These are phyloP conservation scores for Cynopterus brachyotis DNA, from an alignment of 2,113 vertebrate species.

Conservation along the genomic window DNA sequence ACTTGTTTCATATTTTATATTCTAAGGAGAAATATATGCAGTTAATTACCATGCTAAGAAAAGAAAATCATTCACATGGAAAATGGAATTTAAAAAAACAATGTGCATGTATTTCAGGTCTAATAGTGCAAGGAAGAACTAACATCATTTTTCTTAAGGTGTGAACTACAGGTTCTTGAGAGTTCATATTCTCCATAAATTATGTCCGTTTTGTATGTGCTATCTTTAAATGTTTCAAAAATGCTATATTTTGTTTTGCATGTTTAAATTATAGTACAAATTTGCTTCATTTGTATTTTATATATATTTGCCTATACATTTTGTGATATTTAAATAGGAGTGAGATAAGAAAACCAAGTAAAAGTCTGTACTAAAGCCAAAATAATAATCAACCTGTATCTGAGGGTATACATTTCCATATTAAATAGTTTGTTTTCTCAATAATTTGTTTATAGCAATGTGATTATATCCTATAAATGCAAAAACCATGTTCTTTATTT, in stretches of 20 bases:
- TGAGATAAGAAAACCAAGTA: background rate
- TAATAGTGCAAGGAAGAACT: constrained; percentile 52
- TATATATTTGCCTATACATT: background rate
- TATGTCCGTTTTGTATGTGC: background rate
- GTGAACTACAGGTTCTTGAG: constrained; percentile 34
- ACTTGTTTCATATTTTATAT: constrained; percentile 21
- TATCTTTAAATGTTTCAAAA: background rate
- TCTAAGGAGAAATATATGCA: constrained; percentile 41
- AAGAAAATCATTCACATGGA: constrained; percentile 41
- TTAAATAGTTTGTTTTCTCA: background rate
- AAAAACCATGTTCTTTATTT: background rate
- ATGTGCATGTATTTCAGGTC: constrained; percentile 57
- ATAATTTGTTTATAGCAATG: background rate
- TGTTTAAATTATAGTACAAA: background rate
- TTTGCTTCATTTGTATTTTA: background rate
- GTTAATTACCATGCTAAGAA: constrained; percentile 40
- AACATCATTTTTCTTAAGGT: constrained; percentile 34
- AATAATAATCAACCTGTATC: background rate
- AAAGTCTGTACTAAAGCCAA: background rate
- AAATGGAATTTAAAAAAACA: constrained; percentile 71
- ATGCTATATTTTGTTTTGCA: constrained; percentile 7
- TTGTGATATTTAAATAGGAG: background rate
- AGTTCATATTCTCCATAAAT: background rate
- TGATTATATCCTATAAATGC: background rate
- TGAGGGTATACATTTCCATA: background rate